A percentile compares a stretch with the other conserved stretches of the same genome.
Evolutionary conservation across 1,140 invertebrate species (phyloP).

Genomic region (Cataglyphis hispanica): DNA sequence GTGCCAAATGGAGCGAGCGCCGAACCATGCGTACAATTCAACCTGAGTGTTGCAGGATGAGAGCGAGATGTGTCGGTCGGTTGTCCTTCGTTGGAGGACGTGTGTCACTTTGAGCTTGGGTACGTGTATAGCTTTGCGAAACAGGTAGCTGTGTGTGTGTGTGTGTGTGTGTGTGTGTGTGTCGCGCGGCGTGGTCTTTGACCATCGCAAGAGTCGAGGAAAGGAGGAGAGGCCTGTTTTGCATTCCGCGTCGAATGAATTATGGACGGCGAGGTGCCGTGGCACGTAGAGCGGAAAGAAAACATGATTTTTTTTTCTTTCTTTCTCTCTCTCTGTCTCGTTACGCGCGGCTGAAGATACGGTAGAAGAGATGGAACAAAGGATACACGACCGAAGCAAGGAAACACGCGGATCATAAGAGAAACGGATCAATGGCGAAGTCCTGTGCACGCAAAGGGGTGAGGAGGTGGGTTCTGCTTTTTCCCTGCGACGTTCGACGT

Average conservation of each 20-base stretch:
- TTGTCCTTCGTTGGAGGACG: slow-evolving; percentile 32
- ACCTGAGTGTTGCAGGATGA: slow-evolving; percentile 37
- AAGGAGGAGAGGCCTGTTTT: slow-evolving; percentile 56
- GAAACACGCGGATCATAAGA: not conserved
- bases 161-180: not conserved
- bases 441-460: slow-evolving; percentile 3
- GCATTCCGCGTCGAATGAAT: slow-evolving; percentile 67
- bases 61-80: slow-evolving; percentile 32
- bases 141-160: not conserved
- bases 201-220: slow-evolving; percentile 40
- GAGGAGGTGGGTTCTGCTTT: slow-evolving; percentile 2
- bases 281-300: slow-evolving; percentile 71
- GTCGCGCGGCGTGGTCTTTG: slow-evolving; percentile 31
- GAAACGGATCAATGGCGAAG: slow-evolving; percentile 36
- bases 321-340: slow-evolving; percentile 62
- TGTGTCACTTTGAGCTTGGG: not conserved
- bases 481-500: slow-evolving; percentile 13
- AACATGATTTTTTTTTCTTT: slow-evolving; percentile 70
- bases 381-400: slow-evolving; percentile 47
- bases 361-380: slow-evolving; percentile 46
- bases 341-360: slow-evolving; percentile 73
- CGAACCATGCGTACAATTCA: slow-evolving; percentile 44
- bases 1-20: slow-evolving; percentile 39
- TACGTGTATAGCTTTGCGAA: not conserved
- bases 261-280: slow-evolving; percentile 63